phyloP scores from a whole-genome alignment of 2,888 invertebrate genomes.

The Lobophora halterata region DNA sequence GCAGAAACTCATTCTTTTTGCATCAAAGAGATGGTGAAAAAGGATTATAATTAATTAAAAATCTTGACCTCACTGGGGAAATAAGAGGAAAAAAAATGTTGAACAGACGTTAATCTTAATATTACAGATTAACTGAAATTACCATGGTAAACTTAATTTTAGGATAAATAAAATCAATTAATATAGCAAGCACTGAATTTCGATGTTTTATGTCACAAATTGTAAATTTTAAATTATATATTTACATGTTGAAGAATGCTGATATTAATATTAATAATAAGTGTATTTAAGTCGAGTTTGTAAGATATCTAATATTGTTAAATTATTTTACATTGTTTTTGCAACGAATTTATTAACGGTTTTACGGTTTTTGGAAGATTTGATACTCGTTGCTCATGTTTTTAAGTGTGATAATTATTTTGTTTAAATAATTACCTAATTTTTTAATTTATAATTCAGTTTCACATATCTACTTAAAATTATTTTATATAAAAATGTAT shows the following conservation, averaged over 20 bases:
- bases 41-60: no score
- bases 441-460: no score
- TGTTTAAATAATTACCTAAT: no score
- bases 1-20: no score
- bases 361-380: constrained; percentile 9
- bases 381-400: background rate
- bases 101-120: background rate
- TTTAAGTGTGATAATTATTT: no score
- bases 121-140: background rate
- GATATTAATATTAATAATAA: constrained; percentile 35
- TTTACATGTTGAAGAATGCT: constrained; percentile 62
- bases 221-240: constrained; percentile 64
- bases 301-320: constrained; percentile 9
- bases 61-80: no score
- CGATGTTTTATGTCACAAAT: constrained; percentile 73
- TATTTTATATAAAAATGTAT: no score
- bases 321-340: constrained; percentile 30
- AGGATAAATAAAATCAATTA: constrained; percentile 26
- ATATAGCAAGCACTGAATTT: constrained; percentile 66
- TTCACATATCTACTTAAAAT: no score
- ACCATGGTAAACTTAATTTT: background rate
- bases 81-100: background rate
- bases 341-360: constrained; percentile 40
- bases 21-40: no score
- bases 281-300: constrained; percentile 29